Evolutionary conservation across 2,113 vertebrate genomes (phyloP).

Genomic region (Todiramphus saurophagus): DNA sequence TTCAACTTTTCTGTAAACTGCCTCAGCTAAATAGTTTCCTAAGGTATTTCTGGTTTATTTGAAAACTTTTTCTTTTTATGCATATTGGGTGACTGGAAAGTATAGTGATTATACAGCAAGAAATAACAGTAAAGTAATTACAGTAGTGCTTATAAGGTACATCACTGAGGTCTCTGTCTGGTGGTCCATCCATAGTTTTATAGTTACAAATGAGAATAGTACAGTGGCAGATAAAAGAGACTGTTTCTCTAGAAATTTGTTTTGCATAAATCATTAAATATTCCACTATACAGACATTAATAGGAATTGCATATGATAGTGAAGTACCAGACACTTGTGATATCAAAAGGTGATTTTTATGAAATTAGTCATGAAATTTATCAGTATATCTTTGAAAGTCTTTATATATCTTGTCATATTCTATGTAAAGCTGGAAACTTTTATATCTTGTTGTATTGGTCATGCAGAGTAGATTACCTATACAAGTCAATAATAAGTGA

Average conservation of each 20-base stretch:
- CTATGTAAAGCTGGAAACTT: not conserved
- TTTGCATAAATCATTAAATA: not conserved
- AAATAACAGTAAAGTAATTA: not conserved
- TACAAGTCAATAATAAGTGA: not conserved
- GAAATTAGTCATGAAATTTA: not conserved
- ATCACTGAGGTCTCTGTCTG: not conserved
- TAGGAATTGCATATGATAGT: not conserved
- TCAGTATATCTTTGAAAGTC: not conserved
- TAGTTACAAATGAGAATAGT: not conserved
- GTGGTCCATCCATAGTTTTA: not conserved
- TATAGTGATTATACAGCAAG: not conserved
- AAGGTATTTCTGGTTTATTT: not conserved
- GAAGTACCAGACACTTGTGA: not conserved
- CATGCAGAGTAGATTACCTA: not conserved
- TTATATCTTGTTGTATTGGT: not conserved
- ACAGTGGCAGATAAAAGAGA: not conserved
- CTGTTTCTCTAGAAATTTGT: not conserved
- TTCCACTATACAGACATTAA: not conserved
- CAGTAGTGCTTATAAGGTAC: not conserved
- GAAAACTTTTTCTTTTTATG: not conserved
- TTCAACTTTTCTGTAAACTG: not conserved
- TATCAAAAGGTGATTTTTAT: not conserved
- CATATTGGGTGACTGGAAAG: not conserved
- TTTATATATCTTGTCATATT: not conserved
- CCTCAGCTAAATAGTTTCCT: not conserved